A percentile compares a stretch with the other conserved stretches of the same genome.
Conservation (phyloP, 2,888 invertebrate genomes). For the Melanchra persicariae region DNA sequence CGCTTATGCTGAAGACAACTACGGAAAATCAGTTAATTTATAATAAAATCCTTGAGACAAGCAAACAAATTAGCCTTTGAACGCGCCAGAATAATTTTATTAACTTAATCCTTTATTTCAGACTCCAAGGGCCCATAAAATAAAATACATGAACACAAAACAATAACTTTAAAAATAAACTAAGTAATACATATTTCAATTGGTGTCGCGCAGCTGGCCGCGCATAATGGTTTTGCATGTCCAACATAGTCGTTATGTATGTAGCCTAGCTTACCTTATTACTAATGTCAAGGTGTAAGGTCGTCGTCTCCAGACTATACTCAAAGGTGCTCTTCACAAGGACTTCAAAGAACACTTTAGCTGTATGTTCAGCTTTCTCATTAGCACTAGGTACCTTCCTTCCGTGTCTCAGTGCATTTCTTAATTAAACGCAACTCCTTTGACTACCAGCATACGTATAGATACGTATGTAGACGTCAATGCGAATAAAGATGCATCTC, state of each 20-base stretch:
- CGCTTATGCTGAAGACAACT: no score
- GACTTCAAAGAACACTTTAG: conserved; percentile 41
- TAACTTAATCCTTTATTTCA: no score
- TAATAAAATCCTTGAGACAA: neutral
- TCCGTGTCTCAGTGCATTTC: conserved; percentile 19
- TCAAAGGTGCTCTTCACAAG: conserved; percentile 19
- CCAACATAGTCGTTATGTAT: neutral
- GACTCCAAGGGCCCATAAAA: no score
- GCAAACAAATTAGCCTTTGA: conserved; percentile 1
- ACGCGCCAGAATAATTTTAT: conserved; percentile 1
- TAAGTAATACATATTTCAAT: no score
- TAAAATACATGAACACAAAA: no score
- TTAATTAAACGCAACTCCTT: conserved; percentile 29
- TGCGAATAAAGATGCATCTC: neutral
- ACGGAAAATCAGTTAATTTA: neutral
- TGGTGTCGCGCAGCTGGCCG: no score
- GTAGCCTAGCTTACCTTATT: conserved; percentile 2
- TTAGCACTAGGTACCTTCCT: conserved; percentile 17
- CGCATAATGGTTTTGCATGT: neutral
- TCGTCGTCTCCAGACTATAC: conserved; percentile 43
- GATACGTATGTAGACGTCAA: neutral
- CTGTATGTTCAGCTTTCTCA: conserved; percentile 22
- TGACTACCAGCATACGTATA: neutral
- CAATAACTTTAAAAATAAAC: no score
- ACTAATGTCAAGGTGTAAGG: conserved; percentile 43